Evolutionary conservation across 2,113 vertebrate genomes (phyloP).

Genomic region (Poeciliopsis retropinna): DNA sequence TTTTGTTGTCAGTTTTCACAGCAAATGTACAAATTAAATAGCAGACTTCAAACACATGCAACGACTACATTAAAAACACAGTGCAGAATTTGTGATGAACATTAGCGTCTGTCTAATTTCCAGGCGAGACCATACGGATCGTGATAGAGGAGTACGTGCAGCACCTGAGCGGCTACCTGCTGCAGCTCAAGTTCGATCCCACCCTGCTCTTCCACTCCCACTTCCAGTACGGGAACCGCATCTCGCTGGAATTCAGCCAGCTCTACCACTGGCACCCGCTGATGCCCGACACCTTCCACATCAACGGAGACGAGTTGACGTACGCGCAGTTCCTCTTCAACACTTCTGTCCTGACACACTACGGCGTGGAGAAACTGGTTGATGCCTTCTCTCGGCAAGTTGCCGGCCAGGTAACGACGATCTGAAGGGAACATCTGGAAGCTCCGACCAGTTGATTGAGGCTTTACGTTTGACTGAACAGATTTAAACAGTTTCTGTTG

Average conservation of each 20-base stretch:
- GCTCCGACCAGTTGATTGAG: not conserved
- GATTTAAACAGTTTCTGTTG: too few species aligned
- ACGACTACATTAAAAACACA: not conserved
- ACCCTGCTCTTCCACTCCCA: conserved; percentile 84
- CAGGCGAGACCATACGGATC: conserved; percentile 95
- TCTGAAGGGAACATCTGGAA: not conserved
- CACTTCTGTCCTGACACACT: conserved; percentile 85
- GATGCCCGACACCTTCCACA: conserved; percentile 90
- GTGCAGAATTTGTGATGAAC: too few species aligned
- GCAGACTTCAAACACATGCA: not conserved
- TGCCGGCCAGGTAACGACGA: conserved; percentile 88
- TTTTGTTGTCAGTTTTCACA: not conserved
- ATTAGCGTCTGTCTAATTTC: not conserved
- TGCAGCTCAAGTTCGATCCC: conserved; percentile 92
- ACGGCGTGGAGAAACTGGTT: conserved; percentile 88
- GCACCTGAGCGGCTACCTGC: conserved; percentile 92
- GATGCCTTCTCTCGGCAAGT: conserved; percentile 88
- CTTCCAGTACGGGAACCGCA: conserved; percentile 95
- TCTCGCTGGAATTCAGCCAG: conserved; percentile 94
- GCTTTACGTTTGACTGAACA: not conserved
- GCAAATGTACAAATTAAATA: not conserved
- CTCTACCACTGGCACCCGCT: conserved; percentile 98
- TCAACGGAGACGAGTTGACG: conserved; percentile 81
- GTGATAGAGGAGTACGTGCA: conserved; percentile 98
- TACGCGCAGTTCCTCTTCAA: conserved; percentile 94